Percentiles rank a stretch among this genome's conserved stretches.
Evolutionary conservation across 1,140 invertebrate genomes (phyloP).

Genomic region (Drosophila parabipectinata): DNA sequence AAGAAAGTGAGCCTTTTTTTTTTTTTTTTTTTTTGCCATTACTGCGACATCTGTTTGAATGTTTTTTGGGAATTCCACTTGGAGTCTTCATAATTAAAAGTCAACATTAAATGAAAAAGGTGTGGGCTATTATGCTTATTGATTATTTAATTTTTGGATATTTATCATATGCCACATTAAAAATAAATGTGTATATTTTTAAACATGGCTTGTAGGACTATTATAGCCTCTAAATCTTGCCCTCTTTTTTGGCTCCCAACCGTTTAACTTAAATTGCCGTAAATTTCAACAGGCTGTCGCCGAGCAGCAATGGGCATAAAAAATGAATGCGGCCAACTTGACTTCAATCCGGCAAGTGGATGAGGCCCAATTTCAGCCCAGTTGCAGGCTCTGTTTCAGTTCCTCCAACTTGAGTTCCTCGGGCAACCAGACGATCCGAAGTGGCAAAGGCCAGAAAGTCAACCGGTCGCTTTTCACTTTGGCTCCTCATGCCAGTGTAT

Average conservation of each 20-base stretch:
- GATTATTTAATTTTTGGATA: background rate
- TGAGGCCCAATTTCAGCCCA: background rate
- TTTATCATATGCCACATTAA: background rate
- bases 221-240: background rate
- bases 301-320: conserved; percentile 53
- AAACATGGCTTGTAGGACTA: background rate
- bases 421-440: background rate
- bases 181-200: background rate
- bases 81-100: conserved; percentile 68
- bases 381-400: conserved; percentile 1
- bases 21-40: background rate
- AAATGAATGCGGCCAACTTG: conserved; percentile 58
- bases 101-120: conserved; percentile 39
- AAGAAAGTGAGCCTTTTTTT: conserved; percentile 50
- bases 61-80: conserved; percentile 17
- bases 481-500: conserved; percentile 29
- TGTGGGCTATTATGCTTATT: background rate
- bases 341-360: conserved; percentile 35
- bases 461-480: conserved; percentile 58
- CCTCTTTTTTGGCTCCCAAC: conserved; percentile 15
- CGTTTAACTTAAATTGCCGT: conserved; percentile 74
- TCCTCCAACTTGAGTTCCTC: background rate
- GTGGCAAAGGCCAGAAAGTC: conserved; percentile 64
- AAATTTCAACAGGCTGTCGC: conserved; percentile 56
- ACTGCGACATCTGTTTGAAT: conserved; percentile 31